phyloP scores from a whole-genome alignment of 2,113 vertebrate species.

The Coracopsis vasa region DNA sequence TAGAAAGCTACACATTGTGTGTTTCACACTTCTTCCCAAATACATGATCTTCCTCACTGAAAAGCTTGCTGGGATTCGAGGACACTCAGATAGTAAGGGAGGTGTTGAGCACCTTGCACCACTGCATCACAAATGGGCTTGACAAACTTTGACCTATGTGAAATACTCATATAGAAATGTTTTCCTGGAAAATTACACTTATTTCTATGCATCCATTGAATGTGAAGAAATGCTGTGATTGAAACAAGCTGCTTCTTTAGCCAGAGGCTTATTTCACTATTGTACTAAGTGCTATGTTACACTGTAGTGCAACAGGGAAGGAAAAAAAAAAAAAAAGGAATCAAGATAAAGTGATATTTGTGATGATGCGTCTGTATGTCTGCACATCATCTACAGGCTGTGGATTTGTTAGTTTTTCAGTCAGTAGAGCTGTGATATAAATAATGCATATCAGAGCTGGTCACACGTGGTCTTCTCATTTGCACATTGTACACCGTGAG shows the following conservation, averaged over 20 bases:
- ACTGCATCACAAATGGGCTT: background rate
- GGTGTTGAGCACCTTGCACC: background rate
- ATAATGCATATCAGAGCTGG: background rate
- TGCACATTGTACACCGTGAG: background rate
- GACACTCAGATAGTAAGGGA: background rate
- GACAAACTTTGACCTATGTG: background rate
- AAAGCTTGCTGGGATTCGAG: background rate
- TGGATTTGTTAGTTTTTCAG: slow-evolving; percentile 30
- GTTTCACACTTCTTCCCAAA: background rate
- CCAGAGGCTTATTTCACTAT: background rate
- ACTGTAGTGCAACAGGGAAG: background rate
- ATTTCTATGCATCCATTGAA: background rate
- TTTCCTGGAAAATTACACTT: background rate
- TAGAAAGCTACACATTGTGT: background rate
- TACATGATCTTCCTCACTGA: background rate
- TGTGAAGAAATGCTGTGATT: background rate
- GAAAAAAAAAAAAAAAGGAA: background rate
- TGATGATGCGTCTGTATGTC: slow-evolving; percentile 22
- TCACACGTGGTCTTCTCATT: background rate
- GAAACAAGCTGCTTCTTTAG: background rate
- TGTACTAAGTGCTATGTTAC: background rate
- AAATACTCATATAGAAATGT: background rate
- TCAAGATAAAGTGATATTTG: slow-evolving; percentile 31
- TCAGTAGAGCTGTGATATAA: slow-evolving; percentile 8
- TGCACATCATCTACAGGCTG: slow-evolving; percentile 44